Base-by-base conservation (phyloP, 2,888 invertebrate species). In the Hypena proboscidalis region DNA sequence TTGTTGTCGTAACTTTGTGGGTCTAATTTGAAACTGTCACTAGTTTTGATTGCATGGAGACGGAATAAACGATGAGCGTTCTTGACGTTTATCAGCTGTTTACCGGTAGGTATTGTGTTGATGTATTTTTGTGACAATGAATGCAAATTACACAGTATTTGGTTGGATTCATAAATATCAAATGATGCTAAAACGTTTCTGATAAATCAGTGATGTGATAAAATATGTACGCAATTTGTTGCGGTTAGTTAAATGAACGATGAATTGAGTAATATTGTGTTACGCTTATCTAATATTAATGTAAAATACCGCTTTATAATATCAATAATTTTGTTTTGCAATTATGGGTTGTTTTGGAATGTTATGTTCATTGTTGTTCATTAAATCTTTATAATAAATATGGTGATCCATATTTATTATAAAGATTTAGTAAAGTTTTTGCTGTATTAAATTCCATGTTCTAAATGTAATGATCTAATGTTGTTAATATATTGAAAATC, bases 81-180 rank as follows among this genome's bases (percentile, higher is more conserved):
- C 47, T 58, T 70, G 66, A 70, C 65, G 62, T 50, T 22, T 59
- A 51, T 63, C 67, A 70, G 66, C 68, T 69, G 69, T 58, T 67
- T 23, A 26, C 13, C 41, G 70, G 69, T 67, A 46, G 66, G 70
- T 70, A 67, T 48, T 38, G 22, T 22, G 10, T n/a, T 13, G 20
- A 13, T 30, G 8, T 11, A 21, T 11, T 23, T 9, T 22, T 29
- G 9, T 13, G 22, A 8, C 20, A 10, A 33, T 27, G 21, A 13
- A 34, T 36, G 15, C 10, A 11, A n/a, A 32, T 43, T 38, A 38
- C 17, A 17, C 25, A 19, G 3, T 21, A 10, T 29, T 37, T 13
- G 21, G 34, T 30, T 33, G 15, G 20, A 13, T 27, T 32, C 17
- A 43, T 37, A 32, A 36, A 43, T 43, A 32, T 22, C 8, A 22